phyloP scores from a whole-genome alignment of 2,888 invertebrate genomes.

The Linnaemya tessellans region DNA sequence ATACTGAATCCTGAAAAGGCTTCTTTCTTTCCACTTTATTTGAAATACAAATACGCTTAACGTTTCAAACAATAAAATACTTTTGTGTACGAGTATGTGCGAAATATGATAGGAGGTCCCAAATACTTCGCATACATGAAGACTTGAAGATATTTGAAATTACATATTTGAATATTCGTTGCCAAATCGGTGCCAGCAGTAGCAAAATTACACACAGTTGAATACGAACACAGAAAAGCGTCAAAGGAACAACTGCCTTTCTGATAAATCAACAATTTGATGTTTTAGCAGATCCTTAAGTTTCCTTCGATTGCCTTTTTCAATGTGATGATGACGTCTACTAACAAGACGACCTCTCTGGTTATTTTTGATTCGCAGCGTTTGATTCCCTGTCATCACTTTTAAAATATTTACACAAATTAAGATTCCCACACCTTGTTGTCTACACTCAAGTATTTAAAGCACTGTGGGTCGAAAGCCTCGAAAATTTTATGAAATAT shows the following conservation, averaged over 20 bases:
- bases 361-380: background rate
- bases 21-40: constrained; percentile 52
- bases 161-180: constrained; percentile 40
- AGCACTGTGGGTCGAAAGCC: constrained; percentile 18
- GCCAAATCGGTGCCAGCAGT: constrained; percentile 5
- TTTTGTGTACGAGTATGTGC: constrained; percentile 15
- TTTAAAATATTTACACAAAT: constrained; percentile 72
- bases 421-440: constrained; percentile 59
- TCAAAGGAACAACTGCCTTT: background rate
- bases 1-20: constrained; percentile 60
- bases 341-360: constrained; percentile 35
- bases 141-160: constrained; percentile 27
- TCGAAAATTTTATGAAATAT: background rate
- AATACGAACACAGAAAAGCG: background rate
- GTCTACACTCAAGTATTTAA: constrained; percentile 11
- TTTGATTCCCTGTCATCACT: constrained; percentile 57
- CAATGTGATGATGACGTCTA: background rate
- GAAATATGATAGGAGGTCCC: constrained; percentile 52
- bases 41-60: constrained; percentile 65
- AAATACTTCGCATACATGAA: constrained; percentile 8
- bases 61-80: constrained; percentile 44
- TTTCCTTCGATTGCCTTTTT: constrained; percentile 61
- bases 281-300: background rate
- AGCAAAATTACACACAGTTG: background rate
- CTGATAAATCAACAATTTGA: constrained; percentile 52